Evolutionary conservation across 2,113 vertebrate species (phyloP).

Genomic region (Leptocoma aspasia): DNA sequence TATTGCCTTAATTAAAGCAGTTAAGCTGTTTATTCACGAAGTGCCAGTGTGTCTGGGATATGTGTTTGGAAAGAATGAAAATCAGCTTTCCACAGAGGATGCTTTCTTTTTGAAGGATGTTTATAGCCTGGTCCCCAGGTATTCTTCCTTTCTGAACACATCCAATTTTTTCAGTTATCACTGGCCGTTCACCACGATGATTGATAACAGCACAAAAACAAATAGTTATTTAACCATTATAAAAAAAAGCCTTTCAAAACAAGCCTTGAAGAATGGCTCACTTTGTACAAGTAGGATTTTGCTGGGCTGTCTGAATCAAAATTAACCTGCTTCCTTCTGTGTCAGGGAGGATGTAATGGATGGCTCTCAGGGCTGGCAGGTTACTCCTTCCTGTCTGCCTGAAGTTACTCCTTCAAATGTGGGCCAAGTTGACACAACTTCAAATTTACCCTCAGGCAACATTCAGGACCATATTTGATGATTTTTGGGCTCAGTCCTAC

Average conservation of each 20-base stretch:
- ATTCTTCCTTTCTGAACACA: slow-evolving; percentile 33
- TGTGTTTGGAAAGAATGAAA: background rate
- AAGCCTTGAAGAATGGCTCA: slow-evolving; percentile 10
- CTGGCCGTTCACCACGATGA: background rate
- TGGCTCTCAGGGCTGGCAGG: background rate
- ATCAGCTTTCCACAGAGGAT: background rate
- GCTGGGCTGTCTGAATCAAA: slow-evolving; percentile 32
- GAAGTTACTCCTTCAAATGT: background rate
- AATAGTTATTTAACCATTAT: slow-evolving; percentile 49
- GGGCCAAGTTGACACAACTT: slow-evolving; percentile 1
- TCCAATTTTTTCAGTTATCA: slow-evolving; percentile 18
- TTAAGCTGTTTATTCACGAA: slow-evolving; percentile 12
- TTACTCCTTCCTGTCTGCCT: background rate
- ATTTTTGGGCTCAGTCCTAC: slow-evolving; percentile 18
- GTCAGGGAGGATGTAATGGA: slow-evolving; percentile 21
- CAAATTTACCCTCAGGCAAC: slow-evolving; percentile 23
- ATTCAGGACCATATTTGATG: background rate
- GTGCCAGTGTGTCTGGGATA: background rate
- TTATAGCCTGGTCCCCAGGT: slow-evolving; percentile 15
- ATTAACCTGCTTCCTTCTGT: slow-evolving; percentile 45
- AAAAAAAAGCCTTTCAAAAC: slow-evolving; percentile 2
- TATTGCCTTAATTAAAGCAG: slow-evolving; percentile 16
- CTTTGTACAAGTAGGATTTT: background rate
- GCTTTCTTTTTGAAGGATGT: slow-evolving; percentile 9
- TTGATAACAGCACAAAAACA: slow-evolving; percentile 14